Evolutionary conservation across 1,140 invertebrate species (phyloP).

Genomic region (Sinonovacula constricta): DNA sequence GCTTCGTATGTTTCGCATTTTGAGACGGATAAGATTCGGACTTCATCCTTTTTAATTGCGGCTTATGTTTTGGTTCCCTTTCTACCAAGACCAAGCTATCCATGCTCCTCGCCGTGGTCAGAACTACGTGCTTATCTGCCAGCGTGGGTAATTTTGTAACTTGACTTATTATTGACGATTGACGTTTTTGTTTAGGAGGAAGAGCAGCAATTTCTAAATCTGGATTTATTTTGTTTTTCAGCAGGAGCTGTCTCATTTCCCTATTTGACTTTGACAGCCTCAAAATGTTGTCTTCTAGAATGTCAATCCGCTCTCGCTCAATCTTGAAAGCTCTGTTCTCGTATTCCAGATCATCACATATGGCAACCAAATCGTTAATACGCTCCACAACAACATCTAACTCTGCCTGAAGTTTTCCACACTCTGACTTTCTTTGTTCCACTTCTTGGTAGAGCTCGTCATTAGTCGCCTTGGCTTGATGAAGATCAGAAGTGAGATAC

Average conservation of each 20-base stretch:
- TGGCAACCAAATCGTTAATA: constrained; percentile 25
- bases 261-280: constrained; percentile 29
- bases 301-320: constrained; percentile 11
- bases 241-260: constrained; percentile 24
- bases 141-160: no score
- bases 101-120: no score
- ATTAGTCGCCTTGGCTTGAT: constrained; percentile 12
- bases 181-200: no score
- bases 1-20: no score
- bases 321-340: constrained; percentile 22
- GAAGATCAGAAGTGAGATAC: constrained; percentile 18
- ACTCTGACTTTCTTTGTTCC: constrained; percentile 46
- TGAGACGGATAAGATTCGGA: no score
- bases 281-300: constrained; percentile 17
- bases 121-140: no score
- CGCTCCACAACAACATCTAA: constrained; percentile 22
- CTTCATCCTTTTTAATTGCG: no score
- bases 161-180: no score
- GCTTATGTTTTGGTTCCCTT: no score
- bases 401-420: constrained; percentile 32
- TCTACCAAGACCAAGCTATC: no score
- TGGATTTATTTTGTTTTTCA: constrained; percentile 41
- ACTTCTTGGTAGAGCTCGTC: constrained; percentile 30
- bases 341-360: constrained; percentile 18
- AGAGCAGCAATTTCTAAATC: no score